Percentiles rank a stretch among this genome's conserved stretches.
These are phyloP conservation scores for Semnornis frantzii DNA, from an alignment of 2,113 vertebrate genomes.

Conservation along the genomic window DNA sequence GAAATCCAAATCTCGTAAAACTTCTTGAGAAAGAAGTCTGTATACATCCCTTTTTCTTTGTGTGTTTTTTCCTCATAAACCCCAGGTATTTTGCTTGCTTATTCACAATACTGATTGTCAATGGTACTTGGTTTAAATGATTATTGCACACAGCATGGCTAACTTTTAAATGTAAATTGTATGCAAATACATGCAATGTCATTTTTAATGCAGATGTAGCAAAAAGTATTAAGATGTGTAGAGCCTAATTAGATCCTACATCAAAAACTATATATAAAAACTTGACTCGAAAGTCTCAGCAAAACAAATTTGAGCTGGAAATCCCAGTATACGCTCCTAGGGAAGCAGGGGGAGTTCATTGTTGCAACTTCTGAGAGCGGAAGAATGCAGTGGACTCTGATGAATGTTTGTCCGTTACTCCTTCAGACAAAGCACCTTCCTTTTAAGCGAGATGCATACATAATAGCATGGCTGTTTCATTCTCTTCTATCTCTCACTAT, in stretches of 20 bases:
- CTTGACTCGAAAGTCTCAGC: constrained; percentile 76
- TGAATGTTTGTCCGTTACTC: constrained; percentile 19
- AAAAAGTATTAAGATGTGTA: constrained; percentile 80
- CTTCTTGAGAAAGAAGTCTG: not conserved
- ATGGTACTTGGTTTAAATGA: constrained; percentile 61
- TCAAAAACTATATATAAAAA: constrained; percentile 80
- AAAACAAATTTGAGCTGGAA: constrained; percentile 77
- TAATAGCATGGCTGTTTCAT: not conserved
- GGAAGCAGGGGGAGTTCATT: constrained; percentile 40
- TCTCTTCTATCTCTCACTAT: constrained; percentile 10
- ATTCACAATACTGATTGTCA: constrained; percentile 66
- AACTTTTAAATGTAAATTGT: constrained; percentile 79
- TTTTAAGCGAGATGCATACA: constrained; percentile 42
- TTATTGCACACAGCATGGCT: constrained; percentile 69
- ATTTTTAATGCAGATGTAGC: constrained; percentile 82
- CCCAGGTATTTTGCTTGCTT: not conserved
- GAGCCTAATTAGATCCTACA: constrained; percentile 82
- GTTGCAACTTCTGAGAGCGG: constrained; percentile 21
- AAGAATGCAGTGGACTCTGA: constrained; percentile 22
- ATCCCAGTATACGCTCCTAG: constrained; percentile 71
- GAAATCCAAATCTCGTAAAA: not conserved
- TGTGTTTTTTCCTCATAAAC: not conserved
- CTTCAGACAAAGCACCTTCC: constrained; percentile 44
- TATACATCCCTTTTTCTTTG: not conserved
- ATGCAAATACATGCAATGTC: constrained; percentile 80